A percentile compares a stretch with the other conserved stretches of the same genome.
Conservation (phyloP, 2,888 invertebrate species). For the Anthoptus insignis region DNA sequence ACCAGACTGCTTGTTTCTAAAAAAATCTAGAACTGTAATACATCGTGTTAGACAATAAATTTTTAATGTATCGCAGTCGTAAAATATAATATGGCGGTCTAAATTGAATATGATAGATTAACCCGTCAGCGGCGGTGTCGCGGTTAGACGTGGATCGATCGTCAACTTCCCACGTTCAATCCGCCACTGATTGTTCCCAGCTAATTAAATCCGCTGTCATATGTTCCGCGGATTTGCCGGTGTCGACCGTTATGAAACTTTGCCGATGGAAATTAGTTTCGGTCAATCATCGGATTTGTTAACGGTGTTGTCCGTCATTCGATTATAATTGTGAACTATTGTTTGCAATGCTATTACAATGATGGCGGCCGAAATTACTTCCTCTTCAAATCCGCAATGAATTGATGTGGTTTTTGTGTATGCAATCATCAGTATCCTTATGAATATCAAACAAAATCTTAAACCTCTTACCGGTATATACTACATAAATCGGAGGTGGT, state of each 20-base stretch:
- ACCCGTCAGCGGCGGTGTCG: conserved; percentile 8
- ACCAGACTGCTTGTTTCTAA: too few species aligned
- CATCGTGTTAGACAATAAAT: too few species aligned
- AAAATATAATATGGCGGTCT: neutral
- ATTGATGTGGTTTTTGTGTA: neutral
- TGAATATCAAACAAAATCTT: too few species aligned
- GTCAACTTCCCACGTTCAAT: conserved; percentile 31
- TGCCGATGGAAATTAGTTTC: conserved; percentile 32
- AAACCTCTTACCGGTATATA: too few species aligned
- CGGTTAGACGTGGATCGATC: conserved; percentile 32
- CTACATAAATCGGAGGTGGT: too few species aligned
- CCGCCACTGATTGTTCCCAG: conserved; percentile 41
- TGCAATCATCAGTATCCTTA: neutral
- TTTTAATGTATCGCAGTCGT: too few species aligned
- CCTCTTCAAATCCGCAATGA: neutral
- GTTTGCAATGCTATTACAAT: neutral
- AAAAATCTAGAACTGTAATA: too few species aligned
- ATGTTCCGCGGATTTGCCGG: conserved; percentile 29
- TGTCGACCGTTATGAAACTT: conserved; percentile 30
- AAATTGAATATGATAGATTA: conserved; percentile 28
- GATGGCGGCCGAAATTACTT: neutral
- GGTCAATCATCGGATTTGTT: conserved; percentile 27
- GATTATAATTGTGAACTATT: conserved; percentile 8
- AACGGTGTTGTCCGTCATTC: conserved; percentile 13
- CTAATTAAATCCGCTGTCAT: conserved; percentile 57